A percentile compares a stretch with the other conserved stretches of the same genome.
Conservation (phyloP, 1,140 invertebrate species). For the Armadillidium nasatum region DNA sequence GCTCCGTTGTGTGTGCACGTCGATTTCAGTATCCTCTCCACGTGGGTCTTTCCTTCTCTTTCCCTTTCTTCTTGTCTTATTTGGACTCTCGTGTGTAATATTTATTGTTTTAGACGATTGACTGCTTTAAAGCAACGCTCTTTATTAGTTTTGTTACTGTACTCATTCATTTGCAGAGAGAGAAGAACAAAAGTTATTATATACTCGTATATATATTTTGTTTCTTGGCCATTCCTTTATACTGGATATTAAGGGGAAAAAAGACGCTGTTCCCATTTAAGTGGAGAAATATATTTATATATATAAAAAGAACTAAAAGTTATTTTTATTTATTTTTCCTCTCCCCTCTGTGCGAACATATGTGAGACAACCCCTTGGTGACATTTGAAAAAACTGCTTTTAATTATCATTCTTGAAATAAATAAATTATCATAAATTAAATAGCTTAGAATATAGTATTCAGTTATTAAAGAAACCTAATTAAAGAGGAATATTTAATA, state of each 20-base stretch:
- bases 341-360: background rate
- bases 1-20: constrained; percentile 8
- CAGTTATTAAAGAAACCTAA: too few species aligned
- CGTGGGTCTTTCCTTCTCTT: background rate
- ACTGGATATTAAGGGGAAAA: background rate
- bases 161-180: background rate
- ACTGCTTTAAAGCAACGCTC: background rate
- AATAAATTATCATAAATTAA: background rate
- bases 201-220: background rate
- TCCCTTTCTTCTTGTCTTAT: background rate
- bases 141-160: background rate
- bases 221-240: background rate
- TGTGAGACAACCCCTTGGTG: background rate
- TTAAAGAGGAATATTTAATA: too few species aligned
- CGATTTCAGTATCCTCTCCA: background rate
- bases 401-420: background rate
- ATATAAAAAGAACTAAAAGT: background rate
- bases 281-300: background rate
- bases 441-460: background rate
- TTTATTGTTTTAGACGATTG: background rate
- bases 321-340: background rate
- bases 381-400: background rate
- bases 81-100: background rate
- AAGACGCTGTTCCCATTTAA: background rate
- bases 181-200: background rate